phyloP scores from a whole-genome alignment of 2,797 vertebrate genomes.

The Sparidentex hasta region DNA sequence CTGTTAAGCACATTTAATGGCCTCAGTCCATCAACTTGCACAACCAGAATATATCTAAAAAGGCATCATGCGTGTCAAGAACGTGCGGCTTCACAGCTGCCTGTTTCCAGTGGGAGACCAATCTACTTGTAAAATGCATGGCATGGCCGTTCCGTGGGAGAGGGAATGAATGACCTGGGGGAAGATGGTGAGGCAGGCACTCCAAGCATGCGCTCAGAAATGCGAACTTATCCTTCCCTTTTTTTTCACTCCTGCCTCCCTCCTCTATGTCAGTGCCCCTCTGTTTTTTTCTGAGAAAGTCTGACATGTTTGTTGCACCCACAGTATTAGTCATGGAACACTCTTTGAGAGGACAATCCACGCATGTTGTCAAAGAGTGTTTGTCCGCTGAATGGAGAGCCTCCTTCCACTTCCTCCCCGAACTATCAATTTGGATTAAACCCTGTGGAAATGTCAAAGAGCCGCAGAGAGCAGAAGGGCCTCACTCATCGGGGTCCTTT shows the following conservation, averaged over 20 bases:
- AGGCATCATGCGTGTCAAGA: slow-evolving; percentile 31
- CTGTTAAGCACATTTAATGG: slow-evolving; percentile 3
- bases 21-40: slow-evolving; percentile 18
- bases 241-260: slow-evolving; percentile 31
- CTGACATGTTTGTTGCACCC: slow-evolving; percentile 40
- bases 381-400: slow-evolving; percentile 73
- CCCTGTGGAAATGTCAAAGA: slow-evolving; percentile 57
- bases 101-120: slow-evolving; percentile 57
- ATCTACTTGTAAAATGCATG: slow-evolving; percentile 68
- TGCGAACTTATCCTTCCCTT: slow-evolving; percentile 54
- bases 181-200: slow-evolving; percentile 65
- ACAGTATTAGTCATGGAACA: slow-evolving; percentile 66
- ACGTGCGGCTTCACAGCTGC: slow-evolving; percentile 22
- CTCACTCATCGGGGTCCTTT: slow-evolving; percentile 69
- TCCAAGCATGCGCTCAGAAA: slow-evolving; percentile 74
- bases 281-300: slow-evolving; percentile 40
- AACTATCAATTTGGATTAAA: slow-evolving; percentile 68
- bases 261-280: background rate
- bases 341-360: slow-evolving; percentile 58
- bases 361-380: slow-evolving; percentile 63
- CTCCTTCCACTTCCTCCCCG: slow-evolving; percentile 65
- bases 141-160: slow-evolving; percentile 71
- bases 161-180: slow-evolving; percentile 71
- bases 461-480: slow-evolving; percentile 58
- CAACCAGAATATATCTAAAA: slow-evolving; percentile 28